These are phyloP conservation scores for Petaurus breviceps DNA, from an alignment of 2,113 vertebrate genomes.

Conservation along the genomic window DNA sequence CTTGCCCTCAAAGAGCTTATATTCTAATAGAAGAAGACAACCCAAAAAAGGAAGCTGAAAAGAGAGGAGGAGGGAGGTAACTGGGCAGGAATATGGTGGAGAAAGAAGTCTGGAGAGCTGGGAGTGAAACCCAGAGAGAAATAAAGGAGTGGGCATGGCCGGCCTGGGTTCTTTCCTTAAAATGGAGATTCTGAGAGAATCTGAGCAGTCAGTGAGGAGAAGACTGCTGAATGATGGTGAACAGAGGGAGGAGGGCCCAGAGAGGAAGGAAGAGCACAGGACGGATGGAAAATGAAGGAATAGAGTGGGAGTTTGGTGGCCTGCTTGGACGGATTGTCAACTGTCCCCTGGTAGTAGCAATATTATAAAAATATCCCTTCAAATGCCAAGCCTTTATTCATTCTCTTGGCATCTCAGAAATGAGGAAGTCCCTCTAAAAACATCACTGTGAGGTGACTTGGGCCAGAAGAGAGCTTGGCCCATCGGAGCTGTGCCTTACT, in stretches of 20 bases:
- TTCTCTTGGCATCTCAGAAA: not conserved
- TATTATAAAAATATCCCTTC: not conserved
- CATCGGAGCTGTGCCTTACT: not conserved
- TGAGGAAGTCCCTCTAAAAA: not conserved
- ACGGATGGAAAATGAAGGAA: too few species aligned
- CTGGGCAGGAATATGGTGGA: not conserved
- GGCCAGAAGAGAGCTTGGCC: too few species aligned
- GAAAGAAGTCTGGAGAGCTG: not conserved
- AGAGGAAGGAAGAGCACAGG: not conserved
- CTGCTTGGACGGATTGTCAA: not conserved
- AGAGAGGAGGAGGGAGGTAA: not conserved
- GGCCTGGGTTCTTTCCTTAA: not conserved
- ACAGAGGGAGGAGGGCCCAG: not conserved
- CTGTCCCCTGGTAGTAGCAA: not conserved
- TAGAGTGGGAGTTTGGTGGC: not conserved
- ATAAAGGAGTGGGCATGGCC: not conserved
- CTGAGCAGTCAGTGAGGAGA: not conserved
- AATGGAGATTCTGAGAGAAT: not conserved
- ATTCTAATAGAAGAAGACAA: not conserved
- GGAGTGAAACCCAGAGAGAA: not conserved
- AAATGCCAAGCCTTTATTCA: not conserved
- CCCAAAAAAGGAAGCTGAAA: not conserved
- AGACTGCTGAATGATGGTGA: not conserved
- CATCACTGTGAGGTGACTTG: too few species aligned
- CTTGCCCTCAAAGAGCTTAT: not conserved